Conservation (phyloP, 2,888 invertebrate species). For the Drosophila phalerata region DNA sequence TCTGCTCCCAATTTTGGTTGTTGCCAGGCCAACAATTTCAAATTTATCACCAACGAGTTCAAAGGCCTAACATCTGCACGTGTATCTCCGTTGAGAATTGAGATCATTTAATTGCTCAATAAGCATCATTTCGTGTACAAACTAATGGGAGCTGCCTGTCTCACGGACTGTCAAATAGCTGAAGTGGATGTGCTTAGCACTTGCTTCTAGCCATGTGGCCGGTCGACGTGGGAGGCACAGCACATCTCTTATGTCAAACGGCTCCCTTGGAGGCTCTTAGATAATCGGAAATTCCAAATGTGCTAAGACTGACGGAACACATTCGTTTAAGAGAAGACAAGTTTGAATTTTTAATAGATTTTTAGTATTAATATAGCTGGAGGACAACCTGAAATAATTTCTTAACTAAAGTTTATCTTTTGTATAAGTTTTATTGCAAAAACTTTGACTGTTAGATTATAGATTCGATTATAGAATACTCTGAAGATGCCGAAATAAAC, state of each 20-base stretch:
- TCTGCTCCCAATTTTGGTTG: constrained; percentile 26
- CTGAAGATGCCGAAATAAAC: too few relatives aligned
- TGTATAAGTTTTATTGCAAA: not conserved
- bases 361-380: not conserved
- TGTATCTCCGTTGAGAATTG: constrained; percentile 36
- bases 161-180: constrained; percentile 19
- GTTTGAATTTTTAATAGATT: not conserved
- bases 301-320: constrained; percentile 1
- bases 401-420: not conserved
- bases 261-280: constrained; percentile 39
- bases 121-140: constrained; percentile 56
- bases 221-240: constrained; percentile 50
- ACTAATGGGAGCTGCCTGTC: constrained; percentile 26
- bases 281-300: constrained; percentile 21
- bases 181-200: constrained; percentile 23
- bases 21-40: constrained; percentile 25
- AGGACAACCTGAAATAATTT: not conserved
- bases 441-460: not conserved
- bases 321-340: not conserved
- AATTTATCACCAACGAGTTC: constrained; percentile 55
- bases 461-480: too few relatives aligned
- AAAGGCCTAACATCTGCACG: constrained; percentile 58
- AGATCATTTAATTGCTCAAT: constrained; percentile 64
- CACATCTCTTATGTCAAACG: constrained; percentile 12
- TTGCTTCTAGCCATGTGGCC: constrained; percentile 30